Evolutionary conservation across 2,113 vertebrate genomes (phyloP), one percentile per base, ranked within the genome.

Genomic region (Micronisus gabar): DNA sequence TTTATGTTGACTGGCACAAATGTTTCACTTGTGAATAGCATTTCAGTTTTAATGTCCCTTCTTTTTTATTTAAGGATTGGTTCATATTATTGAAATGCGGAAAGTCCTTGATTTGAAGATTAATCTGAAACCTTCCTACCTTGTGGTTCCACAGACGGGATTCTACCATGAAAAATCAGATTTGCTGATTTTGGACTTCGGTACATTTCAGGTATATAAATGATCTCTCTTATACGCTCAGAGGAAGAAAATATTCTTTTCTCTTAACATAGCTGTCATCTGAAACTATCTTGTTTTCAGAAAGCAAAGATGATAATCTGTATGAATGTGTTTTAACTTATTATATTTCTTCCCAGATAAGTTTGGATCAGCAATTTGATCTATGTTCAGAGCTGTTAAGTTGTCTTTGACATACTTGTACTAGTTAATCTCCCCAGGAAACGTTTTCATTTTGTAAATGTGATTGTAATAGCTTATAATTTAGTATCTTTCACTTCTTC

Each of bases 141-240:
- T 99, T 66, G 97, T 99, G 92, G 7, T 99, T 72, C 99, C 99
- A 48, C 98, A 98, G 93, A 98, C 98, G 0, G 99, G 99, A 34
- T 99, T 99, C 95, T 98, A 99, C 90, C 97, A 98, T 48, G 93
- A 92, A 86, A 98, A 97, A 6, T 98, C 99, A 7, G 96, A 99
- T 91, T 97, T 99, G 41, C 97, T 99, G n/a, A 98, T 99, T 71
- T 74, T 99, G 84, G 99, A 99, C 97, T 99, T 99, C 14, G 99
- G 99, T 91, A 99, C 98, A 83, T 98, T 99, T 86, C 98, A 98
- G 98, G 99, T 99, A 97, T 52, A 71, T 62, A 55, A 63, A 47
- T 41, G 3, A 17, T 1, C 0, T 76, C 11, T 62, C 8, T 52
- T 53, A 26, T 1, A 43, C 45, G 3, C 43, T 73, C 19, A 48